Base-by-base conservation (phyloP, 2,888 invertebrate species). In the Caenorhabditis parvicauda region DNA sequence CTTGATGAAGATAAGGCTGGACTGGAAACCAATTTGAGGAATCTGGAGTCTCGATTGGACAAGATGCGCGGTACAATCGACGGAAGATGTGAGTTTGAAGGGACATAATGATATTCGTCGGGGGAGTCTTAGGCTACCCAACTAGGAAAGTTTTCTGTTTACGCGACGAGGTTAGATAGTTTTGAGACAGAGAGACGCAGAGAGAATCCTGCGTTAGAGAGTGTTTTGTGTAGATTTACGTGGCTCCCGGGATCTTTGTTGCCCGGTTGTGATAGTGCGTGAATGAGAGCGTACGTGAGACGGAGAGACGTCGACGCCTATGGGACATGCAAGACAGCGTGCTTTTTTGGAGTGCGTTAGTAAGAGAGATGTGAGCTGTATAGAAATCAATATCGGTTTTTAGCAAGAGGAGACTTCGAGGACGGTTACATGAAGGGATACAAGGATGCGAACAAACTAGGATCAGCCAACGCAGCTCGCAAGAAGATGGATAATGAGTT, bases 371-470 rank as follows among this genome's bases (percentile, higher is more conserved):
- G n/a, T n/a, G n/a, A n/a, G n/a, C n/a, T n/a, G n/a, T n/a, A n/a
- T n/a, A n/a, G n/a, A n/a, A n/a, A n/a, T n/a, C n/a, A n/a, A n/a
- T n/a, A n/a, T n/a, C 17, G 22, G 35, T 29, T 54, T 62, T 55
- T 52, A 63, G 63, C 58, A 9, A 58, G 54, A 29, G 63, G 63
- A 43, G 58, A 63, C 37, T 63, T 81, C 59, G 81, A 81, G 52
- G 77, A 80, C 37, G 81, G 81, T 6, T 81, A 81, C 69, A 67
- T 72, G 54, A 68, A 67, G 28, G 81, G 81, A n/a, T 81, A 76
- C 70, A 64, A 74, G n/a, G 81, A 81, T 35, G 79, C 80, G 5
- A 69, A 67, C 56, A 75, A 74, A 28, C 54, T 76, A 17, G 68
- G 70, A n/a, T 65, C 72, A 12, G 77, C 67, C 6, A 46, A 64